Evolutionary conservation across 2,888 invertebrate species (phyloP).

Genomic region (Theodoxus fluviatilis): DNA sequence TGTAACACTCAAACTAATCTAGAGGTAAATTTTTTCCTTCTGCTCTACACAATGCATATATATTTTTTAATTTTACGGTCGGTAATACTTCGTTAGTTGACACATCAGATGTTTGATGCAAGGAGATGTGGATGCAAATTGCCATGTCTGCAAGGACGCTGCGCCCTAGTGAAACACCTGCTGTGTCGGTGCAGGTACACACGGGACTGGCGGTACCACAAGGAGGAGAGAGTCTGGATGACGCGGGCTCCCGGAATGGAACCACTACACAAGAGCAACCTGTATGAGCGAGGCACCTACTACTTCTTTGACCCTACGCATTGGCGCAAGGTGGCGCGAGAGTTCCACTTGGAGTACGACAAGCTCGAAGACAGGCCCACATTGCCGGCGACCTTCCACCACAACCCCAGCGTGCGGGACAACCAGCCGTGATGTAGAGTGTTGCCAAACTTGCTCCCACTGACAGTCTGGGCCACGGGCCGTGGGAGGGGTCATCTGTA

Average conservation of each 20-base stretch:
- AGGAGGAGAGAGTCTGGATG: slow-evolving; percentile 98
- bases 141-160: too few relatives aligned
- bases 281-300: slow-evolving; percentile 98
- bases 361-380: slow-evolving; percentile 92
- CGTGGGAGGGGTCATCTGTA: too few relatives aligned
- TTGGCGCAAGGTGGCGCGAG: slow-evolving; percentile 98
- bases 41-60: too few relatives aligned
- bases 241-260: slow-evolving; percentile 95
- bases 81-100: too few relatives aligned
- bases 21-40: too few relatives aligned
- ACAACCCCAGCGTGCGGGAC: slow-evolving; percentile 46
- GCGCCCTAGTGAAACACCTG: too few relatives aligned
- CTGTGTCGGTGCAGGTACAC: slow-evolving; percentile 85
- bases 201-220: slow-evolving; percentile 99
- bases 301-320: slow-evolving; percentile 99
- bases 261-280: slow-evolving; percentile 91
- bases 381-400: slow-evolving; percentile 52
- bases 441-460: too few relatives aligned
- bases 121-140: background rate
- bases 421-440: too few relatives aligned
- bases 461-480: too few relatives aligned
- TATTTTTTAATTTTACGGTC: too few relatives aligned
- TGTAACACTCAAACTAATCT: too few relatives aligned
- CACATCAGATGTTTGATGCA: too few relatives aligned
- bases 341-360: slow-evolving; percentile 98